Conservation (phyloP, 2,113 vertebrate genomes). For the Gadus chalcogrammus region DNA sequence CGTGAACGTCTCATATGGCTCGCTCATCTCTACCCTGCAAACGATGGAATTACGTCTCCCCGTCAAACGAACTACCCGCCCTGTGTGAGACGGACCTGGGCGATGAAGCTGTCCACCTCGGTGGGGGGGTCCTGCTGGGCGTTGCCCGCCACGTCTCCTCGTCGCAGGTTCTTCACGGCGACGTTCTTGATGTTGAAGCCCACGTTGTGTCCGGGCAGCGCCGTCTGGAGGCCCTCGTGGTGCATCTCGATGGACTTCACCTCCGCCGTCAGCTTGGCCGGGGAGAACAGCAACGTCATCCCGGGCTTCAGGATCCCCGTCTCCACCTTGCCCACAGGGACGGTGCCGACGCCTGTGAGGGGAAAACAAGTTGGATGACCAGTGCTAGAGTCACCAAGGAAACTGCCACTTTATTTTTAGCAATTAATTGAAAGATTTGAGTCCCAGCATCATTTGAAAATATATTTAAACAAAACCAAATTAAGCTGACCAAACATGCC, state of each 20-base stretch:
- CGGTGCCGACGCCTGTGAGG: constrained; percentile 66
- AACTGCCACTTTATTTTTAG: neutral
- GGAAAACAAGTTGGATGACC: neutral
- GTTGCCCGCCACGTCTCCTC: constrained; percentile 69
- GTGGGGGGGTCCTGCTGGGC: constrained; percentile 76
- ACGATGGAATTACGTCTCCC: too few relatives aligned
- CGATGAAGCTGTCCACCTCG: constrained; percentile 69
- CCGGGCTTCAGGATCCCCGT: constrained; percentile 75
- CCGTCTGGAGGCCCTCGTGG: constrained; percentile 65
- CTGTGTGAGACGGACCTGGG: constrained; percentile 60
- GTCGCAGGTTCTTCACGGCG: constrained; percentile 70
- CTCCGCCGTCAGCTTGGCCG: constrained; percentile 67
- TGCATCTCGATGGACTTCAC: constrained; percentile 76
- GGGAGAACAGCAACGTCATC: constrained; percentile 73
- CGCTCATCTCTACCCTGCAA: too few relatives aligned
- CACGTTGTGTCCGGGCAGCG: constrained; percentile 72
- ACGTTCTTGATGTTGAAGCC: constrained; percentile 77
- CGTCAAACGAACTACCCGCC: too few relatives aligned
- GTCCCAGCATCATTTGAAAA: too few relatives aligned
- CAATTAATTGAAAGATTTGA: neutral
- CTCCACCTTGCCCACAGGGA: constrained; percentile 71
- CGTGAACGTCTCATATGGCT: too few relatives aligned
- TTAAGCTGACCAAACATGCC: neutral
- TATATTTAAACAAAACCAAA: neutral
- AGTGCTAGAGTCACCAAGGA: too few relatives aligned